These are phyloP conservation scores for Myiozetetes cayanensis DNA, from an alignment of 2,113 vertebrate species.

Conservation along the genomic window DNA sequence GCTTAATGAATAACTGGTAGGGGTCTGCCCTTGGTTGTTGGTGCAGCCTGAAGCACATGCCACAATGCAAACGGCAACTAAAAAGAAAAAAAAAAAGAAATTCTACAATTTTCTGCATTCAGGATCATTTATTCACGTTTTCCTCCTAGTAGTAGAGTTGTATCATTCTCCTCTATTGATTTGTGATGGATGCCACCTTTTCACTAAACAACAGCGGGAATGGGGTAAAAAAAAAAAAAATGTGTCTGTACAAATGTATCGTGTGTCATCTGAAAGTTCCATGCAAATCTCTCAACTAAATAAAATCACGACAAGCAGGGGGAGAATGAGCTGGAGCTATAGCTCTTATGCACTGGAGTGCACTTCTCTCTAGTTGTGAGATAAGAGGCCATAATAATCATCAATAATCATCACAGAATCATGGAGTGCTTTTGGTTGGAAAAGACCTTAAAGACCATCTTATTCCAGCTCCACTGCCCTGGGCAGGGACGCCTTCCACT, in stretches of 20 bases:
- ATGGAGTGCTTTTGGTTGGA: background rate
- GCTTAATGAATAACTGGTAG: background rate
- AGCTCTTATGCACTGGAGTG: background rate
- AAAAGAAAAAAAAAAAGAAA: background rate
- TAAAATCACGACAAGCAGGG: background rate
- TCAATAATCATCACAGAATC: background rate
- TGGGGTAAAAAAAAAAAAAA: background rate
- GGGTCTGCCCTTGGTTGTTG: background rate
- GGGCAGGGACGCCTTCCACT: background rate
- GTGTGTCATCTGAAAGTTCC: background rate
- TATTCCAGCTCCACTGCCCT: fast-evolving
- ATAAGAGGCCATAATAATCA: background rate
- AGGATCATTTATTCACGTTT: background rate
- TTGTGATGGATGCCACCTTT: background rate
- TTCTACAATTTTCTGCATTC: background rate
- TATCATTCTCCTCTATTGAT: background rate
- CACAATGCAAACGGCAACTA: background rate
- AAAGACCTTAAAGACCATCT: background rate
- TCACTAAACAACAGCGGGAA: background rate
- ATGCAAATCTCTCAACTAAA: background rate
- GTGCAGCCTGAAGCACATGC: background rate
- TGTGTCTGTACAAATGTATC: background rate
- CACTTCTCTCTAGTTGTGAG: background rate
- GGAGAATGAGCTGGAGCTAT: background rate
- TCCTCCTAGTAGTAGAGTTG: background rate